These are phyloP conservation scores for Pseudomyrmex dendroicus DNA, from an alignment of 1,140 invertebrate genomes.

Conservation along the genomic window DNA sequence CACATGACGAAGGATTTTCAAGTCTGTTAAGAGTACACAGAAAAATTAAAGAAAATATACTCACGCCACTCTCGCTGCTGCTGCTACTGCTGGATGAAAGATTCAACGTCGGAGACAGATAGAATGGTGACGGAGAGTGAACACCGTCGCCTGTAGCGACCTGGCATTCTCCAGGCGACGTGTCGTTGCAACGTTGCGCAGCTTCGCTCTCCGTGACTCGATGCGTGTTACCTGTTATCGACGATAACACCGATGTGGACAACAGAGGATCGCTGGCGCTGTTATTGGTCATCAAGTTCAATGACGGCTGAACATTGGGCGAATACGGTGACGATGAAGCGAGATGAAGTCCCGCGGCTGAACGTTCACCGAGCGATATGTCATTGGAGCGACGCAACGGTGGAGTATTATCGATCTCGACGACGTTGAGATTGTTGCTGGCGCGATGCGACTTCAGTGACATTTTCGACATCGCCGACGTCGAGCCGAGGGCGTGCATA, in stretches of 20 bases:
- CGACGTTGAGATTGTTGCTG: slow-evolving; percentile 63
- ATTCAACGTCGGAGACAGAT: slow-evolving; percentile 67
- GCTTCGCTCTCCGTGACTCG: neutral
- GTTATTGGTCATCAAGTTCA: slow-evolving; percentile 82
- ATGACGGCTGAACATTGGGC: slow-evolving; percentile 75
- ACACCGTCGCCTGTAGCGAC: slow-evolving; percentile 78
- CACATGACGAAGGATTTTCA: slow-evolving; percentile 32
- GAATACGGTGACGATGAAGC: slow-evolving; percentile 73
- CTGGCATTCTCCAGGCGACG: slow-evolving; percentile 32
- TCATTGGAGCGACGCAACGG: slow-evolving; percentile 65
- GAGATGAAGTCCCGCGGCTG: slow-evolving; percentile 49
- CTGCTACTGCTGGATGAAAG: slow-evolving; percentile 81
- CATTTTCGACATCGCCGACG: slow-evolving; percentile 70
- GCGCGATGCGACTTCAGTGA: slow-evolving; percentile 72
- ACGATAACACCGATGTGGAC: slow-evolving; percentile 2
- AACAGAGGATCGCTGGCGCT: slow-evolving; percentile 79
- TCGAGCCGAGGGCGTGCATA: slow-evolving; percentile 73
- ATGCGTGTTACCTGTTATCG: slow-evolving; percentile 12
- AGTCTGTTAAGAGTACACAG: neutral
- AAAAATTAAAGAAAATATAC: slow-evolving; percentile 42
- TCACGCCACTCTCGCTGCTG: slow-evolving; percentile 81
- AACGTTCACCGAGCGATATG: slow-evolving; percentile 71
- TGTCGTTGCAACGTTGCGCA: slow-evolving; percentile 31
- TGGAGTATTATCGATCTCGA: slow-evolving; percentile 47
- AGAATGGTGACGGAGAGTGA: slow-evolving; percentile 24